phyloP scores from a whole-genome alignment of 2,888 invertebrate genomes.

The Scaptomyza tumidula region DNA sequence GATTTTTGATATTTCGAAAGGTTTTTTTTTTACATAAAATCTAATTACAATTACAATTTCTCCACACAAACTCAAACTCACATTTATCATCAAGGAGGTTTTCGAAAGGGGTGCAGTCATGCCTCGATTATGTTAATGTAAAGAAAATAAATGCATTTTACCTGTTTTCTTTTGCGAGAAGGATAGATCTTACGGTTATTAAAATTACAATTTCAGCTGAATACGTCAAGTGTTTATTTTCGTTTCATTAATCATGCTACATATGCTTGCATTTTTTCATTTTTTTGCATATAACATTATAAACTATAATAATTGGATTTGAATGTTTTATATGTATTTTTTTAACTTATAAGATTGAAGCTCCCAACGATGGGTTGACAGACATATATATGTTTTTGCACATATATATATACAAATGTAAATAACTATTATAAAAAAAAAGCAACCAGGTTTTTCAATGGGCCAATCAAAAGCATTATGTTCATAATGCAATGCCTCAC shows the following conservation, averaged over 20 bases:
- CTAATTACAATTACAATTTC: not conserved
- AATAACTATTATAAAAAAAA: not conserved
- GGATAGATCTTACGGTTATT: not conserved
- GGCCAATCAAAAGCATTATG: not conserved
- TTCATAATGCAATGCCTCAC: conserved; percentile 14
- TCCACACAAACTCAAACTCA: not conserved
- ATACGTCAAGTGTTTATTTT: conserved; percentile 46
- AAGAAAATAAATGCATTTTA: no score
- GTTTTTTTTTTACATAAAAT: no score
- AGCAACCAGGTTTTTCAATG: conserved; percentile 1
- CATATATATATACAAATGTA: not conserved
- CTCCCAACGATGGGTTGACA: conserved; percentile 15
- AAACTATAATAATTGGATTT: conserved; percentile 33
- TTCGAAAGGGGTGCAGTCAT: not conserved
- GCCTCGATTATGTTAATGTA: not conserved
- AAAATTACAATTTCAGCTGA: not conserved
- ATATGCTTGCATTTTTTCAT: conserved; percentile 21
- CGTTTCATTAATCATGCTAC: conserved; percentile 26
- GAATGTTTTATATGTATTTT: not conserved
- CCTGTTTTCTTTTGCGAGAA: no score
- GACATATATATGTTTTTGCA: no score
- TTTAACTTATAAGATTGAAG: conserved; percentile 6
- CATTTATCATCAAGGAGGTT: not conserved
- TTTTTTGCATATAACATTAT: conserved; percentile 32
- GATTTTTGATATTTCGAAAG: no score